A percentile compares a stretch with the other conserved stretches of the same genome.
These are phyloP conservation scores for Spisula subtruncata DNA, from an alignment of 2,888 invertebrate species.

Conservation along the genomic window DNA sequence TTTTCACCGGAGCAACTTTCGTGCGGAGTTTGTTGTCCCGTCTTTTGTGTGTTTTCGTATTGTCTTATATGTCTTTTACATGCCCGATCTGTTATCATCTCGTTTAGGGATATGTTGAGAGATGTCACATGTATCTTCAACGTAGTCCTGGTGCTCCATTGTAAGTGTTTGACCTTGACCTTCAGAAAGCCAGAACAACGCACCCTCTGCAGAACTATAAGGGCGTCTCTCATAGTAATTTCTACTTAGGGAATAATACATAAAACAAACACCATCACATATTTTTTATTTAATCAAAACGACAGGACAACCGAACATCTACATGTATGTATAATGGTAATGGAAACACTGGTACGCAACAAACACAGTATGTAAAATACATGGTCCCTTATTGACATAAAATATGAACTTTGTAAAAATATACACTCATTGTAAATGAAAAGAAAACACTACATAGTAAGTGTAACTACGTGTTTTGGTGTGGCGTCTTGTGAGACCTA, in stretches of 20 bases:
- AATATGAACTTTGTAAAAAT: neutral
- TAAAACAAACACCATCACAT: constrained; percentile 6
- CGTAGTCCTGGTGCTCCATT: too few relatives aligned
- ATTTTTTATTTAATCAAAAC: neutral
- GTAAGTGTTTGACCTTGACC: too few relatives aligned
- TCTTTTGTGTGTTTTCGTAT: too few relatives aligned
- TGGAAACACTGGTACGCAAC: neutral
- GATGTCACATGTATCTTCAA: too few relatives aligned
- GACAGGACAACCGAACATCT: constrained; percentile 6
- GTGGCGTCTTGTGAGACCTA: neutral
- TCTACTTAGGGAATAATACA: neutral
- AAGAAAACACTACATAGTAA: neutral
- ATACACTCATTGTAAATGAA: neutral
- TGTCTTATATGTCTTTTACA: too few relatives aligned
- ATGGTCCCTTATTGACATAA: neutral
- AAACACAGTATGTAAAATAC: neutral
- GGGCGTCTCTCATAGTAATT: too few relatives aligned
- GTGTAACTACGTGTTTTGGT: neutral
- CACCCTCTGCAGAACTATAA: too few relatives aligned
- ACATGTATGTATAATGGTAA: neutral
- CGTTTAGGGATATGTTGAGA: too few relatives aligned
- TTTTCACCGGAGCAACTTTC: too few relatives aligned
- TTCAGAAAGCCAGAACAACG: too few relatives aligned
- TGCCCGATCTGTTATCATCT: too few relatives aligned
- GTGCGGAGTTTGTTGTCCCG: too few relatives aligned